Percentiles rank a stretch among this genome's conserved stretches.
phyloP scores from a whole-genome alignment of 2,113 vertebrate species.

The Ascaphus truei region DNA sequence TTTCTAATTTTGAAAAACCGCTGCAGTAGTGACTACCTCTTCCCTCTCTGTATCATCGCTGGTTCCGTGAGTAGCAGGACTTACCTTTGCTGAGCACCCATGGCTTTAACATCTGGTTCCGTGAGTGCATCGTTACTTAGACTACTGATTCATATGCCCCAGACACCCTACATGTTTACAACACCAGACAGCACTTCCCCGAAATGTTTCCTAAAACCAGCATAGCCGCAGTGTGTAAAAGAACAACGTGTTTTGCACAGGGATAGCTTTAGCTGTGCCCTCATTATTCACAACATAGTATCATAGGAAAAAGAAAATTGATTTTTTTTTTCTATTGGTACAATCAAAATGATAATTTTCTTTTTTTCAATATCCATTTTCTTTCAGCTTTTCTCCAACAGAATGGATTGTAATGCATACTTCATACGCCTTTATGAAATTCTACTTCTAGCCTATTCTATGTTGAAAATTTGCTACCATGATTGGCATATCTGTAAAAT shows the following conservation, averaged over 20 bases:
- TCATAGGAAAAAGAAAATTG: constrained; percentile 35
- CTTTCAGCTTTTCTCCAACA: constrained; percentile 1
- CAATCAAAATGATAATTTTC: constrained; percentile 46
- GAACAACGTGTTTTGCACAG: constrained; percentile 25
- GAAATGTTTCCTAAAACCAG: too few species aligned
- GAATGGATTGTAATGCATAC: constrained; percentile 29
- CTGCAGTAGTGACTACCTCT: too few species aligned
- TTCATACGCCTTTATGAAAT: constrained; percentile 9
- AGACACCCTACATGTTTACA: too few species aligned
- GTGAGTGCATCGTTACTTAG: too few species aligned
- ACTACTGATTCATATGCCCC: too few species aligned
- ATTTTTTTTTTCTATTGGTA: constrained; percentile 33
- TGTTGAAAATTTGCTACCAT: constrained; percentile 7
- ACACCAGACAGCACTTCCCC: too few species aligned
- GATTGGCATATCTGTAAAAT: constrained; percentile 18
- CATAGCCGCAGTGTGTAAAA: neutral
- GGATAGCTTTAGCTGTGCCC: constrained; percentile 35
- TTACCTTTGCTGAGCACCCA: too few species aligned
- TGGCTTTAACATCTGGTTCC: too few species aligned
- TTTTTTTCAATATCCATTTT: constrained; percentile 42
- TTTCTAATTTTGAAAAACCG: too few species aligned
- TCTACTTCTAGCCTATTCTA: neutral
- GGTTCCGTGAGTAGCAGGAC: too few species aligned
- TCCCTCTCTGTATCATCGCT: too few species aligned
- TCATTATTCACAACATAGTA: constrained; percentile 30